Percentiles rank a stretch among this genome's conserved stretches.
phyloP scores from a whole-genome alignment of 1,140 invertebrate species.

The Temnothorax longispinosus region DNA sequence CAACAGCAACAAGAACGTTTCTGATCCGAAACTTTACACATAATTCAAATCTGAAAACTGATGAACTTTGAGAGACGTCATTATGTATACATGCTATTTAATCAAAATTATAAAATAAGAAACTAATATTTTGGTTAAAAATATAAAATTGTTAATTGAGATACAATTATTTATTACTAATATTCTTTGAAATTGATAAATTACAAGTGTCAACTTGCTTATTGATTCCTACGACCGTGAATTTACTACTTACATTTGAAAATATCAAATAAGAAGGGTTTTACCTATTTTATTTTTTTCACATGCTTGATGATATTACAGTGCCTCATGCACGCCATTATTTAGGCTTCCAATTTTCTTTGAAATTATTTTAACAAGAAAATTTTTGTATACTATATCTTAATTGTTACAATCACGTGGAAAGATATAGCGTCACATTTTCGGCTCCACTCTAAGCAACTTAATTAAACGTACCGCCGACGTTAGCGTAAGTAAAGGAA shows the following conservation, averaged over 20 bases:
- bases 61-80: not conserved
- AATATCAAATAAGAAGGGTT: too few species aligned
- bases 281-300: not conserved
- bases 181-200: not conserved
- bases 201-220: not conserved
- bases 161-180: not conserved
- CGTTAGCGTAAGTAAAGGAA: conserved; percentile 4
- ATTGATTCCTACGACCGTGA: not conserved
- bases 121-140: not conserved
- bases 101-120: not conserved
- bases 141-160: not conserved
- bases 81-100: not conserved
- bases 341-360: not conserved
- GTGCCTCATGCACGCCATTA: not conserved
- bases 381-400: not conserved
- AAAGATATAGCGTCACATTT: conserved; percentile 6
- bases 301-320: not conserved
- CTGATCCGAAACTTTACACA: conserved; percentile 13
- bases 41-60: not conserved
- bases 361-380: not conserved
- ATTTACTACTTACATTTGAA: not conserved
- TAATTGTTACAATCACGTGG: not conserved
- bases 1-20: not conserved
- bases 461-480: conserved; percentile 21
- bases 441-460: not conserved